Evolutionary conservation across 2,888 invertebrate genomes (phyloP), one percentile per base, ranked within the genome.

Genomic region (Yponomeuta evonymella): DNA sequence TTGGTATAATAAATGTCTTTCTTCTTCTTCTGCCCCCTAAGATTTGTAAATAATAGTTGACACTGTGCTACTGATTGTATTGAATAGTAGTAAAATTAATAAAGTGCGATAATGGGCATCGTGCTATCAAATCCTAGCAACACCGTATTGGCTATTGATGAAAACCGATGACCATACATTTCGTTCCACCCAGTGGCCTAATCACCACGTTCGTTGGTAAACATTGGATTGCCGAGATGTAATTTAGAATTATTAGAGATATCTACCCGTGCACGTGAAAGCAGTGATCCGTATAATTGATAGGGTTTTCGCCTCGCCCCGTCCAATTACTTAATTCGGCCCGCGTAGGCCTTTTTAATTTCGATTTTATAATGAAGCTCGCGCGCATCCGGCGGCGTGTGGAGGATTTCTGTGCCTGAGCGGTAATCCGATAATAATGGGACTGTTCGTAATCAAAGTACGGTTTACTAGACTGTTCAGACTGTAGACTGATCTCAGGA

Each of bases 321-420:
- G 51, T 58, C 51, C 51, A 58, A 58, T 58, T 58, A 58, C 51
- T 58, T 58, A 58, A 58, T 58, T 58, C 15, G 0, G 51, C 51
- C 51, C 51, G 51, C 51, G 51, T 58, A 58, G 51, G 51, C 51
- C 51, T 58, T 58, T 58, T 58, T 58, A 58, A 58, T 58, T 58
- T 58, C 51, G 51, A 58, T 58, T 58, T 58, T 58, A 58, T 58
- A 58, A 58, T 58, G 51, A 58, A 58, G 51, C 51, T 15, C 51
- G 51, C 51, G 5, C 51, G 51, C 8, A 58, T 58, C 51, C 51
- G 15, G 51, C 51, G 15, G 51, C 51, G 12, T 58, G 12, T 58
- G 51, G 51, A 58, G 15, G 51, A 58, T 51, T 51, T 12, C 51
- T 12, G 12, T 51, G 33, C 51, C 51, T 51, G 51, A 12, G 51